These are phyloP conservation scores for Heliconius ismenius DNA, from an alignment of 2,888 invertebrate species.

Conservation along the genomic window DNA sequence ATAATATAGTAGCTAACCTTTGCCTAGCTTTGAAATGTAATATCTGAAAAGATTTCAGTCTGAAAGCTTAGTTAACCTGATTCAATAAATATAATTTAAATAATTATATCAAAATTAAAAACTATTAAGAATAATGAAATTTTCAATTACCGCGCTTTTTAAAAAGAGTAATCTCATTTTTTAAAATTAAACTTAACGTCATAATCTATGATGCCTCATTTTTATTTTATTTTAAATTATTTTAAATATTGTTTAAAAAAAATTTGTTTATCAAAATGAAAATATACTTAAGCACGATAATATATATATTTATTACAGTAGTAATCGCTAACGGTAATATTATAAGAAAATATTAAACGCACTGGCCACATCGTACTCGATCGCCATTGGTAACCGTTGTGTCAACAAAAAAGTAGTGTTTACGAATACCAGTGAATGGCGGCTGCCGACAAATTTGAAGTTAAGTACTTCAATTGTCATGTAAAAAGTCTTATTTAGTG, in stretches of 20 bases:
- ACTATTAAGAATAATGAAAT: no score
- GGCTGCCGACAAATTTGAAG: slow-evolving; percentile 69
- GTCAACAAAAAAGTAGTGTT: slow-evolving; percentile 76
- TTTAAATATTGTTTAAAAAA: not conserved
- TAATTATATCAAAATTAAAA: no score
- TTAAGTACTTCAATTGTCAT: slow-evolving; percentile 57
- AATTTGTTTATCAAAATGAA: not conserved
- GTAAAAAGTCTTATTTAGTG: slow-evolving; percentile 53
- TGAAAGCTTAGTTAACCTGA: not conserved
- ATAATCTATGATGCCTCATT: not conserved
- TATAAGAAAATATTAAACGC: slow-evolving; percentile 26
- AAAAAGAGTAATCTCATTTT: not conserved
- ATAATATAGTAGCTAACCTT: slow-evolving; percentile 5
- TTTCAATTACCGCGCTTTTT: not conserved
- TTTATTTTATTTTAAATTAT: not conserved
- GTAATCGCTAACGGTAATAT: not conserved
- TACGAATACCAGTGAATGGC: slow-evolving; percentile 65
- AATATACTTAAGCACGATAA: not conserved
- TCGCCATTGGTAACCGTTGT: slow-evolving; percentile 74
- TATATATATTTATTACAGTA: not conserved
- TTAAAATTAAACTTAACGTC: not conserved
- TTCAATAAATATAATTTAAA: not conserved
- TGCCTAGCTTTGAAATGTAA: no score
- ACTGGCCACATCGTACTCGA: slow-evolving; percentile 66
- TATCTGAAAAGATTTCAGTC: not conserved